A percentile compares a stretch with the other conserved stretches of the same genome.
Conservation (phyloP, 2,888 invertebrate species). For the Osedax fenrisi region DNA sequence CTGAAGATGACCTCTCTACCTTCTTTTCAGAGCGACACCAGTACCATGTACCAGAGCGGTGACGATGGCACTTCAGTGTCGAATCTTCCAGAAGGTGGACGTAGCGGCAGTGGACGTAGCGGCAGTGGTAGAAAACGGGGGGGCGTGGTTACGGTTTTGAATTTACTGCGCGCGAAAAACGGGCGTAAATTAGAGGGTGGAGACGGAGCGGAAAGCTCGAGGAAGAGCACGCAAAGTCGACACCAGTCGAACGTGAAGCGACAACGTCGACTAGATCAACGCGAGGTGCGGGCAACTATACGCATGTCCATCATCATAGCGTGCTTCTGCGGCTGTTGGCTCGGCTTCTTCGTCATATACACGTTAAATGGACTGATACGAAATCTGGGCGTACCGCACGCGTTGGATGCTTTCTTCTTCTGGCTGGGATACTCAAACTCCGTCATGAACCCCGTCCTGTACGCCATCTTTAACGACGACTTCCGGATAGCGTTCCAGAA, state of each 20-base stretch:
- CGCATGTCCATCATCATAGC: conserved; percentile 50
- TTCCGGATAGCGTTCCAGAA: conserved; percentile 47
- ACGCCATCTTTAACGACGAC: conserved; percentile 50
- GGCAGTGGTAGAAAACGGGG: background rate
- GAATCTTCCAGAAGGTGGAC: too few species aligned
- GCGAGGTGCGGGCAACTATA: conserved; percentile 49
- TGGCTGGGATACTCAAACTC: conserved; percentile 51
- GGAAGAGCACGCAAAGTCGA: too few species aligned
- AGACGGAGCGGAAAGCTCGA: background rate
- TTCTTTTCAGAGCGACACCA: too few species aligned
- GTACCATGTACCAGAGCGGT: too few species aligned
- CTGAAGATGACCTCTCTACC: too few species aligned
- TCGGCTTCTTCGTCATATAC: conserved; percentile 51
- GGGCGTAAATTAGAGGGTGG: too few species aligned
- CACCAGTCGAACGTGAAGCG: background rate
- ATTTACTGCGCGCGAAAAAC: too few species aligned
- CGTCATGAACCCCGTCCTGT: conserved; percentile 48
- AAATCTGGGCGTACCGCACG: conserved; percentile 40
- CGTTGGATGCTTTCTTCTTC: conserved; percentile 45
- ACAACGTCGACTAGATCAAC: conserved; percentile 37
- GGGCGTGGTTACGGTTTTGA: background rate
- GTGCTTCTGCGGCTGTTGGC: conserved; percentile 50
- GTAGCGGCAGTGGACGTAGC: too few species aligned
- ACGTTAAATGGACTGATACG: conserved; percentile 43
- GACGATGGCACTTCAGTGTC: too few species aligned